phyloP scores from a whole-genome alignment of 2,113 vertebrate genomes.

The Arvicanthis niloticus region DNA sequence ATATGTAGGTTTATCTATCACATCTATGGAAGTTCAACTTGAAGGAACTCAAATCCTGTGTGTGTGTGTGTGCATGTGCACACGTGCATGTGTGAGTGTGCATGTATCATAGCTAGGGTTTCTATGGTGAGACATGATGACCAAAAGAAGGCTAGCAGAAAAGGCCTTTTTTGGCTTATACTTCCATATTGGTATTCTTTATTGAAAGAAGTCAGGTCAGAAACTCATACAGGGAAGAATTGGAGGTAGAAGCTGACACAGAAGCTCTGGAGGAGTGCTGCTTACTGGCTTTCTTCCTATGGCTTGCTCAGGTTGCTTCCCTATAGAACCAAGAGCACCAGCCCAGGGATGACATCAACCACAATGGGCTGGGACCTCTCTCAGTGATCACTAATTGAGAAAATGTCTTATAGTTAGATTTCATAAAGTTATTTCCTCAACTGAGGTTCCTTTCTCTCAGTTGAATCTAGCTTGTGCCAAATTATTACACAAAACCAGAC shows the following conservation, averaged over 20 bases:
- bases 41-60: background rate
- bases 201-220: background rate
- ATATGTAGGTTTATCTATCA: background rate
- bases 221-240: background rate
- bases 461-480: background rate
- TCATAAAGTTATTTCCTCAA: background rate
- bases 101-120: background rate
- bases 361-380: background rate
- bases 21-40: background rate
- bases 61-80: background rate
- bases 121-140: background rate
- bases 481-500: background rate
- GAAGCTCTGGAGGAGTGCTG: background rate
- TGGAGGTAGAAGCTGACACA: background rate
- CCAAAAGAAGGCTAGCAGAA: background rate
- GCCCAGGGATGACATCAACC: background rate
- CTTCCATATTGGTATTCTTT: background rate
- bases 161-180: background rate
- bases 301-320: background rate
- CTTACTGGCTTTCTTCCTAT: background rate
- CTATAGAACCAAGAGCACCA: background rate
- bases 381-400: background rate
- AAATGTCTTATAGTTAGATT: background rate
- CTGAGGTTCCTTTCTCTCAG: background rate
- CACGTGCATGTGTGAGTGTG: background rate